Base-by-base conservation (phyloP, 2,113 vertebrate species). In the Serranochromis macrocephalus region DNA sequence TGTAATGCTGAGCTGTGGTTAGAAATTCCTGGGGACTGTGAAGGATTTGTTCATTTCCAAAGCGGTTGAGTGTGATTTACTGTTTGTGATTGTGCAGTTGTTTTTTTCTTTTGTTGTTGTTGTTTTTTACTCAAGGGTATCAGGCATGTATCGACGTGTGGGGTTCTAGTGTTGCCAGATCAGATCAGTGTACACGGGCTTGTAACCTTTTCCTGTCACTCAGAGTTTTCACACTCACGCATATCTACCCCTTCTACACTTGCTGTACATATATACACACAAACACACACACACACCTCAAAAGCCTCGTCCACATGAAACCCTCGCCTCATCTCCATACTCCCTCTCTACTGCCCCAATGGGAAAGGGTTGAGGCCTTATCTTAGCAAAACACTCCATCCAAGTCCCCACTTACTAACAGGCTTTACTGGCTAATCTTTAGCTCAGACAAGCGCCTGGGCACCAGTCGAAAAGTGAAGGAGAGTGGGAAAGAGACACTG, bases 341-440 rank as follows among this genome's bases (percentile, higher is more conserved):
- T 82, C 68, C 78, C 54, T 85, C 87, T 89, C 82, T 88, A 87
- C 82, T 89, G 80, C 88, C 90, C 89, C 88, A 85, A 42, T 88
- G 90, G 94, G 93, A 90, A 90, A 87, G 92, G 91, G 91, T 93
- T 91, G 91, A 94, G 91, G 90, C 85, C 94, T 96, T 96, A 96
- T 96, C 96, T 95, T 81, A 73, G 89, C 66, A 54, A 93, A 96
- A 96, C 96, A 96, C 92, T 94, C 95, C 61, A 88, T 91, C 94
- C 94, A 92, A 93, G 91, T 91, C 94, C 90, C 93, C 88, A 91
- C 94, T 94, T 90, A 83, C 94, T 96, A 95, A 96, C 94, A 95
- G 93, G 94, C 94, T 96, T 95, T 96, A 84, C 94, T 93, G 87
- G 93, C 91, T 96, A 95, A 96, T 96, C 96, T 96, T 91, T 91